These are phyloP conservation scores for Candoia aspera DNA, from an alignment of 2,113 vertebrate species.

Conservation along the genomic window DNA sequence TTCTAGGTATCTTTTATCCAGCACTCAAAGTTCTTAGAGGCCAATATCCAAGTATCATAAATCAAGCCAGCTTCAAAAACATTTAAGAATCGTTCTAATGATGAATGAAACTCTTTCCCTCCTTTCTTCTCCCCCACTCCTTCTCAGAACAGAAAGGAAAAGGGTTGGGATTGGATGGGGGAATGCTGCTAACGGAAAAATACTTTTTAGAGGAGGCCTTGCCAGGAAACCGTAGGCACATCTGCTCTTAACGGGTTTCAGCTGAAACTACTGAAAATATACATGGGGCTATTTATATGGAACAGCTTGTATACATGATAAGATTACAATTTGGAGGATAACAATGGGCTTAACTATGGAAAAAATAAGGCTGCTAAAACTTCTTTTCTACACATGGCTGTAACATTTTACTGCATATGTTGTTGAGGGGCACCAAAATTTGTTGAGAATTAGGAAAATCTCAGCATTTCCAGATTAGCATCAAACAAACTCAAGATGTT, in stretches of 20 bases:
- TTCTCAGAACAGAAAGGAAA: constrained; percentile 21
- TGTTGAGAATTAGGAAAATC: constrained; percentile 45
- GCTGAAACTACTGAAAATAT: constrained; percentile 69
- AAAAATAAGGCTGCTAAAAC: constrained; percentile 32
- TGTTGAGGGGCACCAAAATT: constrained; percentile 41
- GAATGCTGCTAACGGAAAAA: constrained; percentile 45
- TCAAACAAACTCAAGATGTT: constrained; percentile 57
- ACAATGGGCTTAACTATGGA: constrained; percentile 41
- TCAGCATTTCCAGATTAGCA: constrained; percentile 44
- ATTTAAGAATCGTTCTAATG: constrained; percentile 15
- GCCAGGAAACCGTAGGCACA: constrained; percentile 46
- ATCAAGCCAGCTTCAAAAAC: neutral
- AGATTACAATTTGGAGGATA: constrained; percentile 63
- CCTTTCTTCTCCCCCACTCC: constrained; percentile 17
- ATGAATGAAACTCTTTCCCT: constrained; percentile 14
- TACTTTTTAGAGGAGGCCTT: constrained; percentile 42
- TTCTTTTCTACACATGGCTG: neutral
- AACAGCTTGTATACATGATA: constrained; percentile 63
- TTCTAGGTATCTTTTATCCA: neutral
- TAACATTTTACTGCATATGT: constrained; percentile 39
- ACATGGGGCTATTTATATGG: constrained; percentile 65
- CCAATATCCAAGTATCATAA: constrained; percentile 17
- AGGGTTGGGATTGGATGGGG: constrained; percentile 15
- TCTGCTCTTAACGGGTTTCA: constrained; percentile 73
- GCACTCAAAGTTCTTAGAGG: neutral